Conservation (phyloP, 2,797 vertebrate species). For the Phoebastria nigripes region DNA sequence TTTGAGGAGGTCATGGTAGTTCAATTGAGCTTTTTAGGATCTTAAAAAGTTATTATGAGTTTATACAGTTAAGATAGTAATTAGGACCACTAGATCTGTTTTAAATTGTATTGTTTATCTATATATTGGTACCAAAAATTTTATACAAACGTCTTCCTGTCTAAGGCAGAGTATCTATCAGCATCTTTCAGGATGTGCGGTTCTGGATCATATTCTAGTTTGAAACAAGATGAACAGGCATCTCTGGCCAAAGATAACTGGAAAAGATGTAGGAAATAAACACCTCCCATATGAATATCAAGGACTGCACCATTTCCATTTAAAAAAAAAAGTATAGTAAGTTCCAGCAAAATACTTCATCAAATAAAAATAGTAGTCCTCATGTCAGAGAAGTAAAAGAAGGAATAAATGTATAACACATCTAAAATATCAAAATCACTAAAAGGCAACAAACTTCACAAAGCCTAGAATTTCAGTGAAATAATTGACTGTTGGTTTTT, state of each 20-base stretch:
- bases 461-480: neutral
- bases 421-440: neutral
- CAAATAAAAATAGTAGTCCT: neutral
- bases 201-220: neutral
- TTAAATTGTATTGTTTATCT: neutral
- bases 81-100: neutral
- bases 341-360: neutral
- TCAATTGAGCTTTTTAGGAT: neutral
- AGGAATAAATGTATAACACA: neutral
- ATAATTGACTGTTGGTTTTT: neutral
- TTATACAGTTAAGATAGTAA: neutral
- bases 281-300: neutral
- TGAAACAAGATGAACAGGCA: neutral
- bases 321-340: neutral
- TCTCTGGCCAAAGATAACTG: neutral
- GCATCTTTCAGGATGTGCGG: neutral
- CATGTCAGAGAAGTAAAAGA: neutral
- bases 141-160: neutral
- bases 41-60: neutral
- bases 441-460: neutral
- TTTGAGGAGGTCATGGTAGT: neutral
- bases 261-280: neutral
- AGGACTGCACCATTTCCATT: neutral
- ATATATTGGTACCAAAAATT: neutral
- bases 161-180: neutral